phyloP scores from a whole-genome alignment of 2,797 vertebrate species.

The Lepus townsendii region DNA sequence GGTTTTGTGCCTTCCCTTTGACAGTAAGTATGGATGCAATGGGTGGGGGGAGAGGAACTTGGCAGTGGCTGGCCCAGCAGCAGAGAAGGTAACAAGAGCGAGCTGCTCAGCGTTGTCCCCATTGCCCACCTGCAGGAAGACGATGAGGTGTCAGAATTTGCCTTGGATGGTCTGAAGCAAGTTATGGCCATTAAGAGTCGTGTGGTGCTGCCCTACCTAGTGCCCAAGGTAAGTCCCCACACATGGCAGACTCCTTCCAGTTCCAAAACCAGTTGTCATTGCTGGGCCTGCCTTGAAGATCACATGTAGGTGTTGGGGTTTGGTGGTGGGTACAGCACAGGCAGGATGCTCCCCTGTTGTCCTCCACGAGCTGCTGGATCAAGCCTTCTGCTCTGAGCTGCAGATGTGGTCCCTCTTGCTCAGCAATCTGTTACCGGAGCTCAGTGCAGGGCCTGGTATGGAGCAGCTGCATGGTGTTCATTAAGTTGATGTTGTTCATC shows the following conservation, averaged over 20 bases:
- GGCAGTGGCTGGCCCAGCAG: not conserved
- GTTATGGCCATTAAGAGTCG: constrained; percentile 99
- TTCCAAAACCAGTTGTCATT: not conserved
- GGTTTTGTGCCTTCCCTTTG: constrained; percentile 49
- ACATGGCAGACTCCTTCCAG: not conserved
- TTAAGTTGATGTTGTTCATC: not conserved
- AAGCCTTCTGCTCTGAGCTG: not conserved
- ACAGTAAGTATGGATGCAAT: not conserved
- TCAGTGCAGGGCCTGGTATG: accelerated
- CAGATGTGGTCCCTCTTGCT: not conserved
- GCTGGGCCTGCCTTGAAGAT: not conserved
- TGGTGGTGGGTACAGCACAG: not conserved
- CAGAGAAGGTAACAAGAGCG: not conserved
- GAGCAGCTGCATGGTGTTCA: not conserved
- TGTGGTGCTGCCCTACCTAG: constrained; percentile 97
- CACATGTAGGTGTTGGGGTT: not conserved
- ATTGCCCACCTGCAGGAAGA: constrained; percentile 90
- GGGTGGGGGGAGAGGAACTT: not conserved
- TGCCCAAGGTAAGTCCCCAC: constrained; percentile 93
- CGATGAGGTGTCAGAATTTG: constrained; percentile 94
- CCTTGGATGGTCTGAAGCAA: constrained; percentile 98
- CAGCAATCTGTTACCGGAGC: not conserved
- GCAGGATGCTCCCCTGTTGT: not conserved
- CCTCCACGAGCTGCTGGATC: not conserved
- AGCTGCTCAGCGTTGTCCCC: not conserved